A percentile compares a stretch with the other conserved stretches of the same genome.
These are phyloP conservation scores for Serranus cabrilla DNA, from an alignment of 2,797 vertebrate species.

Conservation along the genomic window DNA sequence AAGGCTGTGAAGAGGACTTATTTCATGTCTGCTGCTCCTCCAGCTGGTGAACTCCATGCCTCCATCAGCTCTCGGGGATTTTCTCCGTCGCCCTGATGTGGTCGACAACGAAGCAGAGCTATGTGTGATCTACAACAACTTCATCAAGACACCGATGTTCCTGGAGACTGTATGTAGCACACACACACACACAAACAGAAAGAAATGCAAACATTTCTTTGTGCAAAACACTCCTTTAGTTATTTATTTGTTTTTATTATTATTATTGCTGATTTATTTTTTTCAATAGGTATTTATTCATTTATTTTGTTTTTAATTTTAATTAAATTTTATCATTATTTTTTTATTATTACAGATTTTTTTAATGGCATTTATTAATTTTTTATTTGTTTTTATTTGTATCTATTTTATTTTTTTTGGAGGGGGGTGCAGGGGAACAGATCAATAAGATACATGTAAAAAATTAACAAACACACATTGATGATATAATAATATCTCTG, in stretches of 20 bases:
- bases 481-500: not conserved
- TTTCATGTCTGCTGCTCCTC: constrained; percentile 20
- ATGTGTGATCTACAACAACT: constrained; percentile 77
- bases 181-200: not conserved
- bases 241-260: too few relatives aligned
- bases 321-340: too few relatives aligned
- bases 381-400: too few relatives aligned
- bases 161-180: constrained; percentile 72
- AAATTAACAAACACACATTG: not conserved
- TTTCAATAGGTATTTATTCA: too few relatives aligned
- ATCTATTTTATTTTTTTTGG: too few relatives aligned
- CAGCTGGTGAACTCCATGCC: constrained; percentile 84
- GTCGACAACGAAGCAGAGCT: constrained; percentile 65
- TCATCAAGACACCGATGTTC: constrained; percentile 63
- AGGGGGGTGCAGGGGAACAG: too few relatives aligned
- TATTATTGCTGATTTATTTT: too few relatives aligned
- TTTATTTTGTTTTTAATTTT: too few relatives aligned
- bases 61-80: constrained; percentile 62
- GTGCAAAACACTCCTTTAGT: too few relatives aligned
- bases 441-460: too few relatives aligned
- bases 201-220: not conserved
- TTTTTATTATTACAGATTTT: too few relatives aligned
- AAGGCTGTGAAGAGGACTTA: not conserved
- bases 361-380: too few relatives aligned
- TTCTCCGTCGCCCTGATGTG: constrained; percentile 62